phyloP scores from a whole-genome alignment of 2,113 vertebrate genomes.

The Macquaria australasica region DNA sequence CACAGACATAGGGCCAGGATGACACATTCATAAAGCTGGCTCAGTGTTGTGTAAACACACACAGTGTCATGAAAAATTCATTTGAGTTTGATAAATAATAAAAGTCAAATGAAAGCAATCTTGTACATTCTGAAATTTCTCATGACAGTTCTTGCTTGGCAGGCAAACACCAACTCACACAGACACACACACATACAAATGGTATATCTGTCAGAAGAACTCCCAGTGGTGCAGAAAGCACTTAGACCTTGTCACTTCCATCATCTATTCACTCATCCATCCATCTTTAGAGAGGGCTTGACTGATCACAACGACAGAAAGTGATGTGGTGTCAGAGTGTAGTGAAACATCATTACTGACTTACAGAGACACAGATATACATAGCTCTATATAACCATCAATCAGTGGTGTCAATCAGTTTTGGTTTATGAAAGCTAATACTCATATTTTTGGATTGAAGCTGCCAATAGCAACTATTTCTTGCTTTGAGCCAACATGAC shows the following conservation, averaged over 20 bases:
- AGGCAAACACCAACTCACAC: constrained; percentile 4
- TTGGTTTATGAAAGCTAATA: neutral
- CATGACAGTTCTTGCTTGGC: neutral
- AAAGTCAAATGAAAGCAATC: constrained; percentile 50
- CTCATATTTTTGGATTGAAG: too few relatives aligned
- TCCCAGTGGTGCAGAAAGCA: constrained; percentile 44
- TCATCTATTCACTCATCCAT: constrained; percentile 21
- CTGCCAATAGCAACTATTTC: neutral
- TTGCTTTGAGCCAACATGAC: neutral
- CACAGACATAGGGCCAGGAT: neutral
- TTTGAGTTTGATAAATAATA: constrained; percentile 37
- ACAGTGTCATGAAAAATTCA: constrained; percentile 3
- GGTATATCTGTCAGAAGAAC: constrained; percentile 2
- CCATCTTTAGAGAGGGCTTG: constrained; percentile 26
- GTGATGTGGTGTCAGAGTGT: neutral
- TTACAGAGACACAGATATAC: neutral
- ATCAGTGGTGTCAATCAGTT: neutral
- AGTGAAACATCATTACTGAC: neutral
- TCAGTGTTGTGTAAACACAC: constrained; percentile 7
- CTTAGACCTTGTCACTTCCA: constrained; percentile 44
- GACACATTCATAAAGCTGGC: neutral
- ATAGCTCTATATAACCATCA: neutral
- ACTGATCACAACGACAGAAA: neutral
- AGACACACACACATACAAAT: constrained; percentile 12
- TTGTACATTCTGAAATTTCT: constrained; percentile 13